Evolutionary conservation across 2,888 invertebrate genomes (phyloP), one percentile per base, ranked within the genome.

Genomic region (Galerucella calmariensis): DNA sequence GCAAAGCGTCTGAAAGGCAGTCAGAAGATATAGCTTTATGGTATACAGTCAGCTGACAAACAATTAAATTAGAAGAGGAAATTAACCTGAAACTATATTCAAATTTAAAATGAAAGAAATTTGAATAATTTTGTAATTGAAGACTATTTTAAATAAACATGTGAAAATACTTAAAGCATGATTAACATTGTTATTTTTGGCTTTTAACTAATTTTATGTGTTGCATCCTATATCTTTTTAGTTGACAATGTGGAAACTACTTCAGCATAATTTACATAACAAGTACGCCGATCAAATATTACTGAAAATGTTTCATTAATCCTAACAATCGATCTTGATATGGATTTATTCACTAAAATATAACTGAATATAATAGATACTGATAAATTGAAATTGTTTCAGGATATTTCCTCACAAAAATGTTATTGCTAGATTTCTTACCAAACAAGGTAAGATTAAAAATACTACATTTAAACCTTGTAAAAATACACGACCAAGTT

Each of bases 201-300:
- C 0, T 44, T 24, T 67, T 10, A 24, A 11, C 14, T 53, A 53
- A 27, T 48, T 20, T 48, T 41, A 27, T 66, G 48, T 46, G 35
- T 46, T 66, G 16, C 14, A 67, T 20, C 35, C 8, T 8, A 41
- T 41, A 41, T 41, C 35, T 53, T 58, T 44, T 66, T 12, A 51
- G 16, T 44, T 62, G 6, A 58, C 20, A 69, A 74, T 74, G 74
- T 74, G 67, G 66, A 74, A 67, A 67, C 62, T 75, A 71, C 48
- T 75, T 27, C 74, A 71, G 16, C 67, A 67, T 56, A 75, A 62
- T 63, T 53, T 67, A 48, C 63, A 75, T 41, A 67, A 74, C 66
- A 74, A 69, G 59, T 74, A 65, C 16, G 69, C 10, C 2, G 10
- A 48, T 12, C 46, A 4, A 56, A 56, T 51, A 51, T 56, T 16